phyloP scores from a whole-genome alignment of 2,797 vertebrate genomes.

The Phalloptychus januarius region DNA sequence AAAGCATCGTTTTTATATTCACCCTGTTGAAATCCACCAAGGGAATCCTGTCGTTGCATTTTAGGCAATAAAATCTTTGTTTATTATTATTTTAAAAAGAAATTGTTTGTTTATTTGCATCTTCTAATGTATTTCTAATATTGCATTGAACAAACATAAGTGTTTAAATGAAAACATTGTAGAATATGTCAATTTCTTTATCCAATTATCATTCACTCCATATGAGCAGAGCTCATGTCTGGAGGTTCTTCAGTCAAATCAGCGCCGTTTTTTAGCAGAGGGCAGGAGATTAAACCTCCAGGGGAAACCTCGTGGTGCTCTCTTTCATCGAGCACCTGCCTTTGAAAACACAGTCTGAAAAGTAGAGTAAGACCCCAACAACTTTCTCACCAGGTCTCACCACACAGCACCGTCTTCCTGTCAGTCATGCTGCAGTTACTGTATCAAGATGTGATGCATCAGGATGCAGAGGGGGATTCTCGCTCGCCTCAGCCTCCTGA shows the following conservation, averaged over 20 bases:
- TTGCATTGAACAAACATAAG: too few species aligned
- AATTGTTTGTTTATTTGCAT: too few species aligned
- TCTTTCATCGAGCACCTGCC: neutral
- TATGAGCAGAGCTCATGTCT: neutral
- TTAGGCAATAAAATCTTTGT: too few species aligned
- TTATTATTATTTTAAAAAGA: too few species aligned
- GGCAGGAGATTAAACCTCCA: neutral
- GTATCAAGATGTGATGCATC: slow-evolving; percentile 9
- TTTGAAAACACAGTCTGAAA: neutral
- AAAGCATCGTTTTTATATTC: too few species aligned
- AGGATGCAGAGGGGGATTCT: neutral
- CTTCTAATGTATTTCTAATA: too few species aligned
- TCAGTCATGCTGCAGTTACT: neutral
- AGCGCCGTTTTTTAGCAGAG: neutral
- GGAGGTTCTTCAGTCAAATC: neutral
- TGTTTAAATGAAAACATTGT: too few species aligned
- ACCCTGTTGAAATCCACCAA: too few species aligned
- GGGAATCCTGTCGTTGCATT: too few species aligned
- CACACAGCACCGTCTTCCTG: neutral
- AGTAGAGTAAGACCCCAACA: neutral
- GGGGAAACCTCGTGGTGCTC: neutral
- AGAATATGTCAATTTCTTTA: too few species aligned
- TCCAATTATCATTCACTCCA: too few species aligned
- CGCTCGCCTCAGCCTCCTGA: neutral
- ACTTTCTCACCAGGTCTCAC: neutral